Conservation (phyloP, 2,797 vertebrate species). For the Acanthopagrus latus region DNA sequence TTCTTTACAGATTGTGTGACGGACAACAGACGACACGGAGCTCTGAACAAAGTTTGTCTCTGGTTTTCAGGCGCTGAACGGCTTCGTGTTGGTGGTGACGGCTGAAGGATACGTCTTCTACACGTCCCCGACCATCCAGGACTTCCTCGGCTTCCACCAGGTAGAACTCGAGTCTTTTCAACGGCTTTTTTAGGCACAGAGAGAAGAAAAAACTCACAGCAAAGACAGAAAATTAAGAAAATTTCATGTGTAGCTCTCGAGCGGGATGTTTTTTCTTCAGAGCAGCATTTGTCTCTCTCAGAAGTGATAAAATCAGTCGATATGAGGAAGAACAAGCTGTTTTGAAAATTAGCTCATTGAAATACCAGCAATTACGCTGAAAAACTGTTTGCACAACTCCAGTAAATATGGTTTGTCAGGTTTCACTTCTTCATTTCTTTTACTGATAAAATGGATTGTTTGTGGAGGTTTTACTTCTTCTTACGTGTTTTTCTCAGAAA, state of each 20-base stretch:
- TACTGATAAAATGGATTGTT: too few species aligned
- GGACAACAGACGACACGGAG: too few species aligned
- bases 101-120: conserved; percentile 89
- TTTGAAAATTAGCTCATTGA: too few species aligned
- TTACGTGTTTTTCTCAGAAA: too few species aligned
- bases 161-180: conserved; percentile 54
- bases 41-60: not conserved
- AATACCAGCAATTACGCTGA: too few species aligned
- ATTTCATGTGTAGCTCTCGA: not conserved
- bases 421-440: too few species aligned
- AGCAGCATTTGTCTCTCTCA: not conserved
- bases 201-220: not conserved
- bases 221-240: too few species aligned
- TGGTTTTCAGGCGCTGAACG: conserved; percentile 83
- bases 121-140: conserved; percentile 86
- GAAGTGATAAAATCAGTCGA: conserved; percentile 7
- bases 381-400: too few species aligned
- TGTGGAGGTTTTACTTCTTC: too few species aligned
- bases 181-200: not conserved
- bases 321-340: not conserved
- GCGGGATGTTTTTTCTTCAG: not conserved
- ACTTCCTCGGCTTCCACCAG: conserved; percentile 91
- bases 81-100: conserved; percentile 89
- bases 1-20: too few species aligned
- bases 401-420: too few species aligned